Evolutionary conservation across 2,113 vertebrate genomes (phyloP).

Genomic region (Hoplias malabaricus): DNA sequence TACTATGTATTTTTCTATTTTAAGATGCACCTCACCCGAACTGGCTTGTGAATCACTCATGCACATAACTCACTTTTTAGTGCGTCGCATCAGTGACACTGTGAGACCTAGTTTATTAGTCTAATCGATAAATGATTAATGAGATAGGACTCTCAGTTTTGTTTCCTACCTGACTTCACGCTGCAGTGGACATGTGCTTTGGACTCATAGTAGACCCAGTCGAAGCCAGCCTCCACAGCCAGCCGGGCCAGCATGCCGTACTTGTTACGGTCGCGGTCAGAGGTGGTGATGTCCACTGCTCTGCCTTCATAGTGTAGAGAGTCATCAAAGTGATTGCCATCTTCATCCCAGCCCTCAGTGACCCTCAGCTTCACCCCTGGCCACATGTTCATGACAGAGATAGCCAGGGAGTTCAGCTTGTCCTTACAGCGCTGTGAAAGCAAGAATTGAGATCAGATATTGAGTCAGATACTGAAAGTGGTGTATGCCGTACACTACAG

Average conservation of each 20-base stretch:
- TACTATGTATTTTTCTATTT: neutral
- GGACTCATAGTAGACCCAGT: conserved; percentile 93
- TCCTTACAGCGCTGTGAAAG: conserved; percentile 91
- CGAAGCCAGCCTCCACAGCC: conserved; percentile 90
- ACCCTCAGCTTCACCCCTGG: conserved; percentile 88
- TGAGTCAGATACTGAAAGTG: conserved; percentile 9
- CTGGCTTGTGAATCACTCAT: too few relatives aligned
- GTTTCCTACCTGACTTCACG: conserved; percentile 90
- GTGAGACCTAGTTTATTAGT: too few relatives aligned
- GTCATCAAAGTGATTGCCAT: conserved; percentile 88
- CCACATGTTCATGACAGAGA: conserved; percentile 96
- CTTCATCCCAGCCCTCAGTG: conserved; percentile 93
- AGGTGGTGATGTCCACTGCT: conserved; percentile 91
- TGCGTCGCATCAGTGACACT: too few relatives aligned
- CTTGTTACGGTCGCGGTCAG: conserved; percentile 89
- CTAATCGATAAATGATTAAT: neutral
- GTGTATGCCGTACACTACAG: conserved; percentile 5
- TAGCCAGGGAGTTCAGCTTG: conserved; percentile 94
- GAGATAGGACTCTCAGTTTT: neutral
- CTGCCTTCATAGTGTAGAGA: conserved; percentile 90
- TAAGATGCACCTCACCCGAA: too few relatives aligned
- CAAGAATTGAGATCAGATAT: conserved; percentile 5
- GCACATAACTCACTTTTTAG: too few relatives aligned
- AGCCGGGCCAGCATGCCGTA: conserved; percentile 90
- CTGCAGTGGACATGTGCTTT: conserved; percentile 93